Evolutionary conservation across 2,888 invertebrate genomes (phyloP).

Genomic region (Parascotia fuliginaria): DNA sequence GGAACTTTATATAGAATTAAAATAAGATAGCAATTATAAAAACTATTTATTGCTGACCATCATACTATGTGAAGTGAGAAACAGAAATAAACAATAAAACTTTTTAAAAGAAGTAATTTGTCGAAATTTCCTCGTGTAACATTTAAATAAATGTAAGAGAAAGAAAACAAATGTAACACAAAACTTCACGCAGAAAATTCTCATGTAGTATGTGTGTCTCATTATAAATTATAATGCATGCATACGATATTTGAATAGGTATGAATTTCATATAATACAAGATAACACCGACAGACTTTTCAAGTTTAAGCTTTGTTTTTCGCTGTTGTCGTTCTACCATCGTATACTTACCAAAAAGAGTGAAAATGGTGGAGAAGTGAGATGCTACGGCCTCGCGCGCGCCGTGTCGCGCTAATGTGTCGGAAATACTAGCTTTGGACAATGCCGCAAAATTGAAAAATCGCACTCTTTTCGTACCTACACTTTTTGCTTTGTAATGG

Average conservation of each 20-base stretch:
- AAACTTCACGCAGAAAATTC: constrained; percentile 23
- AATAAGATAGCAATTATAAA: constrained; percentile 61
- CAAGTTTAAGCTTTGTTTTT: constrained; percentile 43
- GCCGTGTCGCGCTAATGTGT: constrained; percentile 50
- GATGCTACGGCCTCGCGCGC: constrained; percentile 43
- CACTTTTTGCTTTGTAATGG: constrained; percentile 16
- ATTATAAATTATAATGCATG: constrained; percentile 33
- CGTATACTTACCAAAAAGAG: constrained; percentile 41
- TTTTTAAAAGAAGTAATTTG: constrained; percentile 25
- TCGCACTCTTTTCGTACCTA: constrained; percentile 13
- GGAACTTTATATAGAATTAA: constrained; percentile 56
- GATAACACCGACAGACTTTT: constrained; percentile 36
- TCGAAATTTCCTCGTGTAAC: constrained; percentile 27
- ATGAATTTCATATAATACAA: constrained; percentile 40
- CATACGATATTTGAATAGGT: constrained; percentile 35
- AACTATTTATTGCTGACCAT: constrained; percentile 51
- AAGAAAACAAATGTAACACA: constrained; percentile 26
- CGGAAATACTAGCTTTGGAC: constrained; percentile 51
- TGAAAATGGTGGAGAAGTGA: constrained; percentile 38
- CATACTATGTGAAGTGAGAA: constrained; percentile 22
- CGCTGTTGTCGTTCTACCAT: constrained; percentile 47
- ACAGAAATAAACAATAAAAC: constrained; percentile 27
- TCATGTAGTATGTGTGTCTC: constrained; percentile 29
- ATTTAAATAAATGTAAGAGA: constrained; percentile 29
- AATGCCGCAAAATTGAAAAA: constrained; percentile 40